Evolutionary conservation across 2,888 invertebrate species (phyloP).

Genomic region (Seira musarum): DNA sequence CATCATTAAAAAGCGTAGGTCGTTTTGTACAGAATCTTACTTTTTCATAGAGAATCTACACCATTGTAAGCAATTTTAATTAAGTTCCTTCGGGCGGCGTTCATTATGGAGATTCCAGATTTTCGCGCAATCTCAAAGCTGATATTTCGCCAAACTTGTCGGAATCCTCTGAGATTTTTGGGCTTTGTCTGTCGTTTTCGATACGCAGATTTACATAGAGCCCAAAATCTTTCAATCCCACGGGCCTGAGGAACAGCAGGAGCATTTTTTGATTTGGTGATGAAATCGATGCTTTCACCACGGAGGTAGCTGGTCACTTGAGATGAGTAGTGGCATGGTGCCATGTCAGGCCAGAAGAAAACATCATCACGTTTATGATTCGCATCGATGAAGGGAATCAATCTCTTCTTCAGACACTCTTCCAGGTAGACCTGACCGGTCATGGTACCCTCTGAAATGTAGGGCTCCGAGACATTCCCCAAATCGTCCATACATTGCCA

Average conservation of each 20-base stretch:
- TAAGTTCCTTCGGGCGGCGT: too few relatives aligned
- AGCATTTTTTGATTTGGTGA: constrained; percentile 34
- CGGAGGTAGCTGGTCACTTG: constrained; percentile 1
- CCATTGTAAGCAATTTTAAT: too few relatives aligned
- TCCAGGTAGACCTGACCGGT: constrained; percentile 28
- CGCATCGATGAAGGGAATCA: constrained; percentile 40
- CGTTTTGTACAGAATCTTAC: too few relatives aligned
- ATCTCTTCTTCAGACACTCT: constrained; percentile 33
- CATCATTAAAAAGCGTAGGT: too few relatives aligned
- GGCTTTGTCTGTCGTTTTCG: constrained; percentile 27
- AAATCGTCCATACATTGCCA: constrained; percentile 39
- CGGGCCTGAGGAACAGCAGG: constrained; percentile 48
- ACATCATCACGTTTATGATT: constrained; percentile 31
- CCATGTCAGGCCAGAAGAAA: constrained; percentile 53
- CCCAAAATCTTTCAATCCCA: constrained; percentile 53
- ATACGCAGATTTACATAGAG: constrained; percentile 34
- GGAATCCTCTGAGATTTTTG: constrained; percentile 28
- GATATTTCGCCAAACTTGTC: constrained; percentile 14
- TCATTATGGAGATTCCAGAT: too few relatives aligned
- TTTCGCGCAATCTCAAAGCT: too few relatives aligned
- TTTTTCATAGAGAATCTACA: too few relatives aligned
- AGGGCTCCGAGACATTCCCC: constrained; percentile 34
- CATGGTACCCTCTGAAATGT: constrained; percentile 22
- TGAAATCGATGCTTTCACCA: constrained; percentile 22
- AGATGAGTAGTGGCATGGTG: constrained; percentile 21